A percentile compares a stretch with the other conserved stretches of the same genome.
Evolutionary conservation across 64 coral and sea anemone genomes (phyloP).

Genomic region (Stylophora pistillata): DNA sequence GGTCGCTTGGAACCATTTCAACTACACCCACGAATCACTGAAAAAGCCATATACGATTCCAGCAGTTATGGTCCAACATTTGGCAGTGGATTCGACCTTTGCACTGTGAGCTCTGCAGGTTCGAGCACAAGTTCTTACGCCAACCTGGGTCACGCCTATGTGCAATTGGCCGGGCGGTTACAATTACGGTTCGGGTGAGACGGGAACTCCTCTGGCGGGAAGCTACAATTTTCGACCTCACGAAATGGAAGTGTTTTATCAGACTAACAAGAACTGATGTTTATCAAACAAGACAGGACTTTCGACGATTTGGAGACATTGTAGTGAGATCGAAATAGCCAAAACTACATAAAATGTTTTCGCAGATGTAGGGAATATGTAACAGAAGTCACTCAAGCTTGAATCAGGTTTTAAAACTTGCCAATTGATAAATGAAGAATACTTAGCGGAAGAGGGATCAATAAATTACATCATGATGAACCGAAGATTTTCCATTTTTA

Average conservation of each 20-base stretch:
- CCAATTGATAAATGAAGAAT: too few species aligned
- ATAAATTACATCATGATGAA: too few species aligned
- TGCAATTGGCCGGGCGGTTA: conserved; percentile 22
- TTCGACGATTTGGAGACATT: too few species aligned
- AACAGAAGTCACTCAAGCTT: too few species aligned
- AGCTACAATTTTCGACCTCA: conserved; percentile 51
- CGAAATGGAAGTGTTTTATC: conserved; percentile 53
- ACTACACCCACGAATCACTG: background rate
- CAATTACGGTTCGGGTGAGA: background rate
- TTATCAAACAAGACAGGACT: background rate
- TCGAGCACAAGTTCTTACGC: conserved; percentile 31
- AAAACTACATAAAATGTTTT: too few species aligned
- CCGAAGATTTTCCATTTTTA: too few species aligned
- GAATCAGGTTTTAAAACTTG: too few species aligned
- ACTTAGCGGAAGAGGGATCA: too few species aligned
- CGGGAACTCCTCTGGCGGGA: conserved; percentile 5
- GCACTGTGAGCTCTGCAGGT: conserved; percentile 14
- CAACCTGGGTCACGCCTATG: conserved; percentile 26
- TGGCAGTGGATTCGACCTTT: conserved; percentile 47
- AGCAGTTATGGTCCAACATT: conserved; percentile 56
- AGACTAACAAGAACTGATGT: conserved; percentile 1
- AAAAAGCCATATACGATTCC: conserved; percentile 41
- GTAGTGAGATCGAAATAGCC: too few species aligned
- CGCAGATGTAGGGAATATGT: too few species aligned
- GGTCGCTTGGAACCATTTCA: conserved; percentile 42